Percentiles rank a stretch among this genome's conserved stretches.
Evolutionary conservation across 2,113 vertebrate genomes (phyloP).

Genomic region (Gasterosteus nipponicus): DNA sequence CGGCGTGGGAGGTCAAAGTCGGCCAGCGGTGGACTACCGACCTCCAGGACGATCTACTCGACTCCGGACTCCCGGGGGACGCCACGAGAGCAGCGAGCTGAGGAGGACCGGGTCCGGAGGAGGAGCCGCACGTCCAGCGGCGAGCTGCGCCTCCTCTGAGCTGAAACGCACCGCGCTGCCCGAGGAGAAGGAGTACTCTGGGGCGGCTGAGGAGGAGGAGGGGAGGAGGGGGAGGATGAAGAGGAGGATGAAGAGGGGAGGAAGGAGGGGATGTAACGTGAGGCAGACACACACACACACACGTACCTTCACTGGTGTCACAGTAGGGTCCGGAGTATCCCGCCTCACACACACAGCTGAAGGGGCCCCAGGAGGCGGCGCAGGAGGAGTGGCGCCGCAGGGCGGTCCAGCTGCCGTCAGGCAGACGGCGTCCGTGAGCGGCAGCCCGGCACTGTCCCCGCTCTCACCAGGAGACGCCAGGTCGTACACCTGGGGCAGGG

Average conservation of each 20-base stretch:
- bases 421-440: slow-evolving; percentile 83
- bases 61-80: slow-evolving; percentile 74
- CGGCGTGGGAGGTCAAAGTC: background rate
- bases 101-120: slow-evolving; percentile 82
- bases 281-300: slow-evolving; percentile 2
- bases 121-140: slow-evolving; percentile 81
- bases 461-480: slow-evolving; percentile 86
- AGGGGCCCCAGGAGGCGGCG: slow-evolving; percentile 85
- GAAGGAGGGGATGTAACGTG: too few relatives aligned
- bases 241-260: too few relatives aligned
- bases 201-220: slow-evolving; percentile 74
- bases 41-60: slow-evolving; percentile 84
- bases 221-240: too few relatives aligned
- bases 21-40: slow-evolving; percentile 36
- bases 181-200: slow-evolving; percentile 88
- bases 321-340: slow-evolving; percentile 86
- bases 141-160: slow-evolving; percentile 76
- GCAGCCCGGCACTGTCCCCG: slow-evolving; percentile 85
- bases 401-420: slow-evolving; percentile 76
- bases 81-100: slow-evolving; percentile 82
- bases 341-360: slow-evolving; percentile 86
- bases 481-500: slow-evolving; percentile 83
- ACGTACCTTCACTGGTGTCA: slow-evolving; percentile 81
- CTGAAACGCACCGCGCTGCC: slow-evolving; percentile 83
- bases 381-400: slow-evolving; percentile 87